Conservation (phyloP, 2,888 invertebrate species). For the Aporophyla nigra region DNA sequence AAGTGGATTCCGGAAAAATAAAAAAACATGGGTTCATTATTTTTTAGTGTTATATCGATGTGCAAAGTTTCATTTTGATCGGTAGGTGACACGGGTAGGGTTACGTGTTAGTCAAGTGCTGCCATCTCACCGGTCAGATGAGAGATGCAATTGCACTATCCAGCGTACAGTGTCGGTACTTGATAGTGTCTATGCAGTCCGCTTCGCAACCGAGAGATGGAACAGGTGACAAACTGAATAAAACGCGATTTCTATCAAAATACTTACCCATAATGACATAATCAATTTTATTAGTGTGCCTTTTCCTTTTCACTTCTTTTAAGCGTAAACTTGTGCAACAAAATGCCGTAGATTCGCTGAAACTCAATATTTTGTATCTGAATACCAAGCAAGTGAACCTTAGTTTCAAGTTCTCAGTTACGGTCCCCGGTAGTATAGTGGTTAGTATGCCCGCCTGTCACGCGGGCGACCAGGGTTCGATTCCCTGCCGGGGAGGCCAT, state of each 20-base stretch:
- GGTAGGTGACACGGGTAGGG: too few species aligned
- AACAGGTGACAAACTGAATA: background rate
- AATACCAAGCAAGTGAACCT: background rate
- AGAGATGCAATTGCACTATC: background rate
- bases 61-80: too few species aligned
- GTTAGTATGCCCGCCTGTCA: constrained; percentile 91
- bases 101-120: background rate
- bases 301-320: background rate
- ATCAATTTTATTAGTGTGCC: too few species aligned
- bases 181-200: background rate
- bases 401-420: background rate
- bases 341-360: background rate
- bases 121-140: background rate
- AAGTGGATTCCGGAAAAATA: too few species aligned
- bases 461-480: constrained; percentile 84
- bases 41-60: too few species aligned
- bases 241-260: background rate
- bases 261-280: too few species aligned
- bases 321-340: too few species aligned
- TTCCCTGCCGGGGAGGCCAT: constrained; percentile 61
- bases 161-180: background rate
- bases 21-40: too few species aligned
- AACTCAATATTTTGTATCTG: background rate
- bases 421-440: constrained; percentile 84
- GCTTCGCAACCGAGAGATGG: background rate